phyloP scores from a whole-genome alignment of 2,113 vertebrate species.

The Rhabdomys dilectus region DNA sequence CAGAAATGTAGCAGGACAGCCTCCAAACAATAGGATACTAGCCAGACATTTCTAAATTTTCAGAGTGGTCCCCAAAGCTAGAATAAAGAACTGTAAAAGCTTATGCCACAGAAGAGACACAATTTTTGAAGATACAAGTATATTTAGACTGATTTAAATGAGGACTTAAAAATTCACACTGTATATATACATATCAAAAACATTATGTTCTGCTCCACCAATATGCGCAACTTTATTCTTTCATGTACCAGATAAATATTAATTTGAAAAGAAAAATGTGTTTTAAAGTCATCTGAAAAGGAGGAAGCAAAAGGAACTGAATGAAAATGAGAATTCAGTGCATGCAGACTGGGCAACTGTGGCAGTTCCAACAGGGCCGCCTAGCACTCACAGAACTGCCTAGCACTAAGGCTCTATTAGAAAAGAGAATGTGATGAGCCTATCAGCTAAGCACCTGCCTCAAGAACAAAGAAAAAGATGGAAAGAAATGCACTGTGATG shows the following conservation, averaged over 20 bases:
- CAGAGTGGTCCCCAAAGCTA: neutral
- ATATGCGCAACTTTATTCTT: neutral
- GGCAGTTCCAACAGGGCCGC: neutral
- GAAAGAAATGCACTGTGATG: neutral
- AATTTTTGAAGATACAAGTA: neutral
- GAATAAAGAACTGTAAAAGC: neutral
- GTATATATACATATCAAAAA: neutral
- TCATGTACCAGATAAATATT: neutral
- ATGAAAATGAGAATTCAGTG: neutral
- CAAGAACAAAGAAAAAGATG: neutral
- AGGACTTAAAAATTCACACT: neutral
- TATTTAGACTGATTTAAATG: constrained; percentile 1
- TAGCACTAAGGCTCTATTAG: neutral
- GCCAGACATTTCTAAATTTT: neutral
- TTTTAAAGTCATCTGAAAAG: neutral
- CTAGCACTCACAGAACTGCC: neutral
- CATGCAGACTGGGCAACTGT: neutral
- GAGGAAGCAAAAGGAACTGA: neutral
- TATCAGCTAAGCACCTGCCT: neutral
- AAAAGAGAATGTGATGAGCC: neutral
- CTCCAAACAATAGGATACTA: neutral
- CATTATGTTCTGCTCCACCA: neutral
- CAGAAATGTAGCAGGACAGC: neutral
- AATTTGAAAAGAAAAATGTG: neutral
- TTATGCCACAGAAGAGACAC: neutral